Evolutionary conservation across 2,888 invertebrate species (phyloP), one percentile per base, ranked within the genome.

Genomic region (Ornithoptera priamus): DNA sequence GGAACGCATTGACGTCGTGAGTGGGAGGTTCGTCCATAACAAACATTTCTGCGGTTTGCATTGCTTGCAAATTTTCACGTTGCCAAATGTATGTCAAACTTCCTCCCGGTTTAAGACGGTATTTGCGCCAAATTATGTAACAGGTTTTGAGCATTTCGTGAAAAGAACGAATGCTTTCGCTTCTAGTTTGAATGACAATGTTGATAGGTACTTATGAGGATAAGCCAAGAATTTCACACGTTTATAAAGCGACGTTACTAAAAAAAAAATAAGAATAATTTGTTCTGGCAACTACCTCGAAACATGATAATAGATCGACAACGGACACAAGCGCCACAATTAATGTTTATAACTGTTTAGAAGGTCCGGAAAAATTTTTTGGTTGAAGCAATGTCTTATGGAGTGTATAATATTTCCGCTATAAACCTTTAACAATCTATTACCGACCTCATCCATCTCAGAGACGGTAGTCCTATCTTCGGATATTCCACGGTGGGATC

Each of bases 381-480:
- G 81, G 75, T 72, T 71, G 70, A 80, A 42, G 8, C 20, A 6
- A 20, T 53, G 24, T 53, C 30, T 62, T 17, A 24, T 18, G 50
- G 22, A 53, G 24, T 8, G 53, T 10, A 63, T 8, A 42, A 36
- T 72, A 78, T 81, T 71, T 74, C 78, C 24, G 63, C 64, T 68
- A 72, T 76, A 76, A 74, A 76, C 75, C 67, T 64, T 36, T 74
- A 75, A 73, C 74, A 68, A 69, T 66, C 72, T 76, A 56, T 58
- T 58, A 78, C 78, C 75, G 72, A 95, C 95, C 94, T 95, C 95
- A 77, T 95, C 95, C 84, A 92, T 89, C 84, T 94, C 94, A 73
- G 95, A 95, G 72, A 93, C 92, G 71, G 94, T 94, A 73, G 94
- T 94, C 71, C 93, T 89, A 81, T 95, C 95, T 81, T 94, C 95